These are phyloP conservation scores for Sylvia atricapilla DNA, from an alignment of 2,113 vertebrate genomes.

Conservation along the genomic window DNA sequence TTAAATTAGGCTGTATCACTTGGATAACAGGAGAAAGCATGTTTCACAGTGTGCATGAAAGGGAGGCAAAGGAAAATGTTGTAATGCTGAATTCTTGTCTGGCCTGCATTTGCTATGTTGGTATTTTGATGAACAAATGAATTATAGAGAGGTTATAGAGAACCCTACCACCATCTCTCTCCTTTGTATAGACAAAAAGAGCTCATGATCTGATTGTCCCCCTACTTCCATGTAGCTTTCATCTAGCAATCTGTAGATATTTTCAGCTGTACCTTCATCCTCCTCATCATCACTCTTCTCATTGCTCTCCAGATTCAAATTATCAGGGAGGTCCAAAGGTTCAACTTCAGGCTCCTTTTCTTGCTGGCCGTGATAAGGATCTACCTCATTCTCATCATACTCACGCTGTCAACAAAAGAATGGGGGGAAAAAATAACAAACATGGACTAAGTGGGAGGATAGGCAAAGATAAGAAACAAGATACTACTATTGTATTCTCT, in stretches of 20 bases:
- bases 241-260: background rate
- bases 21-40: background rate
- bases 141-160: background rate
- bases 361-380: slow-evolving; percentile 90
- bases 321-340: slow-evolving; percentile 88
- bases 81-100: background rate
- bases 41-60: background rate
- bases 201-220: background rate
- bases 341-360: slow-evolving; percentile 84
- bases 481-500: background rate
- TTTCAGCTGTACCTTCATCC: slow-evolving; percentile 70
- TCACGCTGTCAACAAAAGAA: slow-evolving; percentile 78
- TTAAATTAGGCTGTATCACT: background rate
- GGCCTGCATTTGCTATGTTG: background rate
- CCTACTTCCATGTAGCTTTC: background rate
- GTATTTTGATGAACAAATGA: background rate
- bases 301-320: slow-evolving; percentile 86
- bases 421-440: background rate
- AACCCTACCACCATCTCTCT: background rate
- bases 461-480: background rate
- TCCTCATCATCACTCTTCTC: slow-evolving; percentile 79
- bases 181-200: background rate
- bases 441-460: background rate
- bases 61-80: background rate
- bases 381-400: slow-evolving; percentile 93